Percentiles rank a stretch among this genome's conserved stretches.
Conservation (phyloP, 2,888 invertebrate species). For the Galeruca laticollis region DNA sequence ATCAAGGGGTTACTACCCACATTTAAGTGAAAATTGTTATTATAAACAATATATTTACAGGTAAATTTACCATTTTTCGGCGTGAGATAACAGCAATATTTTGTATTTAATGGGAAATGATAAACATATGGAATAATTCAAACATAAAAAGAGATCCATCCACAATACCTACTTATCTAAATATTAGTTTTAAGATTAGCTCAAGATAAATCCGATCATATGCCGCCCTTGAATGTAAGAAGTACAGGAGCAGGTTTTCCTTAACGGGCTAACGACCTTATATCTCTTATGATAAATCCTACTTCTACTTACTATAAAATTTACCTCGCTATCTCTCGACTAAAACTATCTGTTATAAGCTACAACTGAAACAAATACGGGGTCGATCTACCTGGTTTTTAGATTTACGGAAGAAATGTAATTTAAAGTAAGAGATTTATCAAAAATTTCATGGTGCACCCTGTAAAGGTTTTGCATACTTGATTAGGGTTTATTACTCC, state of each 20-base stretch:
- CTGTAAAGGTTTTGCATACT: too few relatives aligned
- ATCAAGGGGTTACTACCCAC: background rate
- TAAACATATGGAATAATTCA: conserved; percentile 5
- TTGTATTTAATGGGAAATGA: background rate
- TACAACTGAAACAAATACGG: too few relatives aligned
- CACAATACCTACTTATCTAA: conserved; percentile 12
- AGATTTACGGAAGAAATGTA: too few relatives aligned
- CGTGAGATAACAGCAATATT: background rate
- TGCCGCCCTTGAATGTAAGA: conserved; percentile 56
- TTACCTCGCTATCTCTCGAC: conserved; percentile 10
- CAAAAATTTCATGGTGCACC: too few relatives aligned
- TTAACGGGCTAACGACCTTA: conserved; percentile 60
- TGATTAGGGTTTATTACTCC: too few relatives aligned
- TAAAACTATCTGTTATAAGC: background rate
- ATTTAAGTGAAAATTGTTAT: background rate
- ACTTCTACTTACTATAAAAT: conserved; percentile 17
- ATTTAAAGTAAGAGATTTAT: too few relatives aligned
- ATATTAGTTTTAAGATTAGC: conserved; percentile 20
- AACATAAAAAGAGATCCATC: conserved; percentile 1
- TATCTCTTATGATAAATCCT: conserved; percentile 43
- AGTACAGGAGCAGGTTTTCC: conserved; percentile 61
- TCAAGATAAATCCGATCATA: conserved; percentile 9
- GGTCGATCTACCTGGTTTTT: too few relatives aligned
- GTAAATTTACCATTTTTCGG: background rate
- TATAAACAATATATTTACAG: too few relatives aligned